Conservation (phyloP, 2,888 invertebrate genomes). For the Tuberolachnus salignus region DNA sequence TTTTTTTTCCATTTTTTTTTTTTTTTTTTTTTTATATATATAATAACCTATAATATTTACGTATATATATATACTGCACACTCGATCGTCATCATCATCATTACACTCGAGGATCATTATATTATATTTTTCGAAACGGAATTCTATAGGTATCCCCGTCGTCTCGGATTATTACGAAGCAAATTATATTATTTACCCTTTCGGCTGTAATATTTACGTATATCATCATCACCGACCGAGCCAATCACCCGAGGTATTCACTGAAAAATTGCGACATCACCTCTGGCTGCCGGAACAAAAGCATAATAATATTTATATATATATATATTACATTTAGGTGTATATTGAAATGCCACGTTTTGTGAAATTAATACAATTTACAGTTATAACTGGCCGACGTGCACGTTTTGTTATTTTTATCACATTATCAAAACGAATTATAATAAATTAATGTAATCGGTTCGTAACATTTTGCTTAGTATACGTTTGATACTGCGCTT, state of each 20-base stretch:
- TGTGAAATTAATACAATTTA: no score
- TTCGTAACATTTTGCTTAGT: no score
- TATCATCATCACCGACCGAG: background rate
- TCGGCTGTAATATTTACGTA: no score
- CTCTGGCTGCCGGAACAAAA: constrained; percentile 9
- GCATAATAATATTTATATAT: background rate
- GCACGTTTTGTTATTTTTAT: no score
- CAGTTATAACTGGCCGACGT: no score
- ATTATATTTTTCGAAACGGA: background rate
- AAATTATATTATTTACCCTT: constrained; percentile 39
- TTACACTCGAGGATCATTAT: constrained; percentile 32
- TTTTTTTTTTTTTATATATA: no score
- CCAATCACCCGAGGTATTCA: constrained; percentile 51
- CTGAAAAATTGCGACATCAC: constrained; percentile 39
- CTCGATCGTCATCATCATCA: background rate
- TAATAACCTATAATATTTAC: constrained; percentile 30
- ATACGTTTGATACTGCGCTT: no score
- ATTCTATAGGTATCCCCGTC: constrained; percentile 28
- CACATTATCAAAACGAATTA: no score
- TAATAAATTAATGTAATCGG: no score
- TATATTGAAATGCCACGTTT: no score
- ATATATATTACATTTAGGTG: no score
- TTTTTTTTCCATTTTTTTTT: constrained; percentile 42
- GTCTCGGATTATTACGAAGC: constrained; percentile 35
- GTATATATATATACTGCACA: constrained; percentile 5